phyloP scores from a whole-genome alignment of 1,140 invertebrate genomes.

The Potamilus streckersoni region DNA sequence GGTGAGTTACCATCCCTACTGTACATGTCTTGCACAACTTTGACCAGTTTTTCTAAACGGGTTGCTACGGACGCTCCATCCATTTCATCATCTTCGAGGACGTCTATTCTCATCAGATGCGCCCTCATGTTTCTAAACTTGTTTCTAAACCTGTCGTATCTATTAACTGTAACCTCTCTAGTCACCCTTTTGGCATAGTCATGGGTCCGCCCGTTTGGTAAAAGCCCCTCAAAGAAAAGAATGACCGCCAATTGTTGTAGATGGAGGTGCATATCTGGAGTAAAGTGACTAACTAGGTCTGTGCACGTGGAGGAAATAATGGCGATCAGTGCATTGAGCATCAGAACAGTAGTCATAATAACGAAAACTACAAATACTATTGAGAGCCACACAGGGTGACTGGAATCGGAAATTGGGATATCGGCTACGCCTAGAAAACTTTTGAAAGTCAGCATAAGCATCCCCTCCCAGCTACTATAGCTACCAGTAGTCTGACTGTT shows the following conservation, averaged over 20 bases:
- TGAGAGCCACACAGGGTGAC: constrained; percentile 36
- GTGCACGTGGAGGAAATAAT: constrained; percentile 56
- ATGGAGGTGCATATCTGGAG: constrained; percentile 42
- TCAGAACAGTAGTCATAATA: constrained; percentile 47
- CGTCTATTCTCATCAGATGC: no score
- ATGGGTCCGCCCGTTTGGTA: not conserved
- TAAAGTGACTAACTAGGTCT: constrained; percentile 34
- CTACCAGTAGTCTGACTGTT: not conserved
- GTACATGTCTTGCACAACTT: no score
- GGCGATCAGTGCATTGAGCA: constrained; percentile 54
- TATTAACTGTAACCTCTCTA: no score
- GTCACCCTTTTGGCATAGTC: no score
- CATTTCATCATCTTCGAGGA: no score
- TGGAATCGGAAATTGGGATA: constrained; percentile 35
- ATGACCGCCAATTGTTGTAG: constrained; percentile 30
- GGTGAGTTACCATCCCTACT: no score
- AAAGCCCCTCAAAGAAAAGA: constrained; percentile 47
- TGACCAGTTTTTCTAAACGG: no score
- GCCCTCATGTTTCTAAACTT: no score
- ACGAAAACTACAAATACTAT: constrained; percentile 40
- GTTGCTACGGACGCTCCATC: no score
- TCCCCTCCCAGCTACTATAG: no score
- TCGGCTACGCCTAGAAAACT: constrained; percentile 50
- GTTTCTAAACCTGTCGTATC: no score
- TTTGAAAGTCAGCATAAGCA: constrained; percentile 35